Percentiles rank a stretch among this genome's conserved stretches.
These are phyloP conservation scores for Sitta carolinensis DNA, from an alignment of 2,797 vertebrate genomes.

Conservation along the genomic window DNA sequence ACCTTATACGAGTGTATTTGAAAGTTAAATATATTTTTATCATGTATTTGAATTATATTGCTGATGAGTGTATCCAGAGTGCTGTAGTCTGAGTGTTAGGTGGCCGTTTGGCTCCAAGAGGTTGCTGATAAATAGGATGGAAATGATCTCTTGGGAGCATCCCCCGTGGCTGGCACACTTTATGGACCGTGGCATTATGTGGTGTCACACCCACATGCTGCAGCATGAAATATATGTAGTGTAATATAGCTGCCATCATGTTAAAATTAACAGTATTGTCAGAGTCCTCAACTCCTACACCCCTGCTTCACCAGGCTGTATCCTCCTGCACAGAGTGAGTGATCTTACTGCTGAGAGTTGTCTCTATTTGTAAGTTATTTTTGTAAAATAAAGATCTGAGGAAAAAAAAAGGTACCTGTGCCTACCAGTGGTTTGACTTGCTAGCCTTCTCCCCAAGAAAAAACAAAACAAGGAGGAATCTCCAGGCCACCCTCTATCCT, in stretches of 20 bases:
- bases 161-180: slow-evolving; percentile 35
- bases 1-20: slow-evolving; percentile 72
- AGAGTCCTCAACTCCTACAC: slow-evolving; percentile 1
- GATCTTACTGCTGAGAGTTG: slow-evolving; percentile 30
- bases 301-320: background rate
- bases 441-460: background rate
- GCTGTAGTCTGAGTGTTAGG: slow-evolving; percentile 55
- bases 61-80: slow-evolving; percentile 56
- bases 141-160: slow-evolving; percentile 37
- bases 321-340: slow-evolving; percentile 5
- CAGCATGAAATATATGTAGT: slow-evolving; percentile 24
- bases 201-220: background rate
- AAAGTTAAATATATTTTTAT: slow-evolving; percentile 80
- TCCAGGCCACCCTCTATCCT: background rate
- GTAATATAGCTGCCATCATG: slow-evolving; percentile 22
- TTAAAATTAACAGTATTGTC: slow-evolving; percentile 50
- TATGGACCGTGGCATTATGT: slow-evolving; percentile 47
- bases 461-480: background rate
- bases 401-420: background rate
- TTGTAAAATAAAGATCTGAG: slow-evolving; percentile 73
- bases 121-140: slow-evolving; percentile 11
- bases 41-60: slow-evolving; percentile 63
- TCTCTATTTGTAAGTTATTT: slow-evolving; percentile 79
- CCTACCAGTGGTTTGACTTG: background rate
- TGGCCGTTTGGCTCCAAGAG: slow-evolving; percentile 31